Conservation (phyloP, 2,797 vertebrate species). For the Gymnocypris eckloni region DNA sequence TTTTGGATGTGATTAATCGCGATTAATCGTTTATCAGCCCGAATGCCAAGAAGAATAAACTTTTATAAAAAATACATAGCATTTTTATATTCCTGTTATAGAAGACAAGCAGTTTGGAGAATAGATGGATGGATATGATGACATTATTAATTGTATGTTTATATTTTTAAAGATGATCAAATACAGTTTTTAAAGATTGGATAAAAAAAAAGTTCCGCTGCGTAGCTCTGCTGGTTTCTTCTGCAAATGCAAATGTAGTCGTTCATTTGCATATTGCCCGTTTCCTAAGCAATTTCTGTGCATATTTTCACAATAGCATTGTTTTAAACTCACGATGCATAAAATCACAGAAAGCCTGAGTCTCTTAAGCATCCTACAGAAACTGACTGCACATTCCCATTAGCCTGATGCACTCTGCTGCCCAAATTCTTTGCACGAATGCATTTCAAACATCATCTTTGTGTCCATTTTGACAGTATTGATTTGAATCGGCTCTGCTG, state of each 20-base stretch:
- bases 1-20: no score
- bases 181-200: no score
- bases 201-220: no score
- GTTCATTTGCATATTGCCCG: neutral
- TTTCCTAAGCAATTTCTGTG: neutral
- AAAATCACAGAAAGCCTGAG: neutral
- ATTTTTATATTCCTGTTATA: no score
- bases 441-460: neutral
- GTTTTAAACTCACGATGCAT: neutral
- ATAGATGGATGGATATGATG: no score
- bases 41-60: no score
- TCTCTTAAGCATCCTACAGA: neutral
- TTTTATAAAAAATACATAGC: no score
- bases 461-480: neutral
- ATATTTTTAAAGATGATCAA: no score
- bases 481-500: neutral
- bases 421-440: conserved; percentile 2
- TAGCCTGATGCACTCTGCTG: neutral
- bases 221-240: neutral
- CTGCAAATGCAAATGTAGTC: neutral
- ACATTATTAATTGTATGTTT: no score
- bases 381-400: conserved; percentile 6
- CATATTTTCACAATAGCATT: neutral
- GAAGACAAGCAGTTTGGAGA: no score
- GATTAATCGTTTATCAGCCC: no score